Conservation (phyloP, 2,797 vertebrate genomes). For the Pseudochirops cupreus region DNA sequence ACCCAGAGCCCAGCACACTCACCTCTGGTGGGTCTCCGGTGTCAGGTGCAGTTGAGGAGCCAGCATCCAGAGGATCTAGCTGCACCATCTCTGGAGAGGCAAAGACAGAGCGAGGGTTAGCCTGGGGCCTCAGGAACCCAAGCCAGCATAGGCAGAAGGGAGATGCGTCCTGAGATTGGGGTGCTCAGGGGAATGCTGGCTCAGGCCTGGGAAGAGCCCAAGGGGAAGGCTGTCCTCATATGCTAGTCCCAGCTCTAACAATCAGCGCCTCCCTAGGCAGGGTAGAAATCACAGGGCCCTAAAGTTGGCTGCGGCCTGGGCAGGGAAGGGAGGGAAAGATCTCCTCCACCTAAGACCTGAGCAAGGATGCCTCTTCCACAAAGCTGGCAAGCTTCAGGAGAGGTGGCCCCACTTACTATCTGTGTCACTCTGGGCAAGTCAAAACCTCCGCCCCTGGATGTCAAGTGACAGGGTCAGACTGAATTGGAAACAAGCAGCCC, state of each 20-base stretch:
- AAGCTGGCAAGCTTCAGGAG: not conserved
- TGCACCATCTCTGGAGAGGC: conserved; percentile 92
- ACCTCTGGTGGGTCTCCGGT: conserved; percentile 89
- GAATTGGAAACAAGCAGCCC: not conserved
- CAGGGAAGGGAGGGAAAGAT: not conserved
- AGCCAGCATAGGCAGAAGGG: not conserved
- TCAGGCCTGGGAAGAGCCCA: not conserved
- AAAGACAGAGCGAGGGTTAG: conserved; percentile 11
- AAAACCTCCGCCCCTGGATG: not conserved
- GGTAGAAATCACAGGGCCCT: not conserved
- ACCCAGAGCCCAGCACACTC: conserved; percentile 59
- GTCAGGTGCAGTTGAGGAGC: conserved; percentile 86
- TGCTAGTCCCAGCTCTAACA: not conserved
- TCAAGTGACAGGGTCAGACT: not conserved
- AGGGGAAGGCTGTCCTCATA: not conserved
- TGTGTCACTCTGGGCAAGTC: not conserved
- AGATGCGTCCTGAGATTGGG: not conserved
- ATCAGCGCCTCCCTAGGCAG: not conserved
- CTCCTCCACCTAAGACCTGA: not conserved
- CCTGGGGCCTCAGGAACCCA: not conserved
- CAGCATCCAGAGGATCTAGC: conserved; percentile 90
- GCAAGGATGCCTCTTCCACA: not conserved
- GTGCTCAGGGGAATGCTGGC: not conserved
- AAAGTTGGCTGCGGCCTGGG: accelerated
- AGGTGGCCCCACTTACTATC: not conserved